phyloP scores from a whole-genome alignment of 53 echinoderm and acorn worm species.

The Echinometra lucunter region DNA sequence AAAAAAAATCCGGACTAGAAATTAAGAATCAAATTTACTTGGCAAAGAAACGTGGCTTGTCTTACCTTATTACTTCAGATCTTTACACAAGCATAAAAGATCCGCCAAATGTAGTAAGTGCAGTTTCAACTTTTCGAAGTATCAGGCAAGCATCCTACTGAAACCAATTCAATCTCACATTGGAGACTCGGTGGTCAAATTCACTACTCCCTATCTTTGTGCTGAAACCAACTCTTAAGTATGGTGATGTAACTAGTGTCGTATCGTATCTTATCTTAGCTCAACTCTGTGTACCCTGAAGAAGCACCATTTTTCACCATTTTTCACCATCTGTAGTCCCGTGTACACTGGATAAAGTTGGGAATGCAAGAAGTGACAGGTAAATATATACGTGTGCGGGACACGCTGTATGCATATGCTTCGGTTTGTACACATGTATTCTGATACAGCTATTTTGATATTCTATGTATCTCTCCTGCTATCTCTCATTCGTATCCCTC shows the following conservation, averaged over 20 bases:
- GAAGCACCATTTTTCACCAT: not conserved
- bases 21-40: too few species aligned
- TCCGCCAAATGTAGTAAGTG: not conserved
- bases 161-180: not conserved
- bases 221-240: not conserved
- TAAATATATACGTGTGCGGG: not conserved
- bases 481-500: not conserved
- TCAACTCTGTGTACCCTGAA: not conserved
- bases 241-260: not conserved
- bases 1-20: too few species aligned
- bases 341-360: not conserved
- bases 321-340: not conserved
- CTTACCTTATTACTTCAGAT: not conserved
- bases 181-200: not conserved
- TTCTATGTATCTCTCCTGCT: not conserved
- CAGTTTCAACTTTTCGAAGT: too few species aligned
- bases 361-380: not conserved
- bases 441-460: not conserved
- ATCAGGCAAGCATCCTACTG: not conserved
- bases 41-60: too few species aligned
- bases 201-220: not conserved
- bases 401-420: not conserved
- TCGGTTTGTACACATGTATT: not conserved
- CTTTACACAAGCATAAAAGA: not conserved
- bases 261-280: not conserved